These are phyloP conservation scores for Diacarnus erythraeanus DNA, from an alignment of 37 sponge, comb jelly and placozoan genomes.

Conservation along the genomic window DNA sequence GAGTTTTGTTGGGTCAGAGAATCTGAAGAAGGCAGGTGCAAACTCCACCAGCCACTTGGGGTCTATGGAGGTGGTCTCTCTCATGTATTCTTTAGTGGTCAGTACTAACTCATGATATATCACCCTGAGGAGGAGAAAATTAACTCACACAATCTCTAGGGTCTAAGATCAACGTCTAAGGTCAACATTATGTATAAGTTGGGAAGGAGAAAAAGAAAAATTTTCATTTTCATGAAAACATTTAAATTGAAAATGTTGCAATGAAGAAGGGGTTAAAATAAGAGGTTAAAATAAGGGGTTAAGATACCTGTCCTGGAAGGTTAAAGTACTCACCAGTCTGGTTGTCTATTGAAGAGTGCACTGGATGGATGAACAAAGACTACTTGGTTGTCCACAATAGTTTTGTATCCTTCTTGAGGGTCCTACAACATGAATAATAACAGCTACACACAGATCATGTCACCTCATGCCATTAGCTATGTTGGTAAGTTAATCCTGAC, in stretches of 20 bases:
- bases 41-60: slow-evolving; percentile 99
- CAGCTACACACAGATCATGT: too few species aligned
- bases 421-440: slow-evolving; percentile 74
- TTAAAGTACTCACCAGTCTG: slow-evolving; percentile 97
- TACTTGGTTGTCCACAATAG: slow-evolving; percentile 90
- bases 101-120: slow-evolving; percentile 97
- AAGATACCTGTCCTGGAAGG: too few species aligned
- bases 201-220: too few species aligned
- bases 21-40: slow-evolving; percentile 96
- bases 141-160: too few species aligned
- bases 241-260: too few species aligned
- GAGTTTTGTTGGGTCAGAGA: slow-evolving; percentile 92
- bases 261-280: too few species aligned
- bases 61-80: slow-evolving; percentile 91
- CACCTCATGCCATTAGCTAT: neutral
- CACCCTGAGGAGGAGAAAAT: slow-evolving; percentile 53
- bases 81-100: slow-evolving; percentile 98
- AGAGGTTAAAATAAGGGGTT: too few species aligned
- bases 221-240: too few species aligned
- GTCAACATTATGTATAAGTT: too few species aligned
- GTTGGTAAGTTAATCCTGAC: too few species aligned
- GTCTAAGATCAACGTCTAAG: too few species aligned
- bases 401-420: slow-evolving; percentile 97
- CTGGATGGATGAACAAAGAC: slow-evolving; percentile 97
- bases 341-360: slow-evolving; percentile 94